Evolutionary conservation across 2,113 vertebrate genomes (phyloP).

Genomic region (Brachyhypopomus gauderio): DNA sequence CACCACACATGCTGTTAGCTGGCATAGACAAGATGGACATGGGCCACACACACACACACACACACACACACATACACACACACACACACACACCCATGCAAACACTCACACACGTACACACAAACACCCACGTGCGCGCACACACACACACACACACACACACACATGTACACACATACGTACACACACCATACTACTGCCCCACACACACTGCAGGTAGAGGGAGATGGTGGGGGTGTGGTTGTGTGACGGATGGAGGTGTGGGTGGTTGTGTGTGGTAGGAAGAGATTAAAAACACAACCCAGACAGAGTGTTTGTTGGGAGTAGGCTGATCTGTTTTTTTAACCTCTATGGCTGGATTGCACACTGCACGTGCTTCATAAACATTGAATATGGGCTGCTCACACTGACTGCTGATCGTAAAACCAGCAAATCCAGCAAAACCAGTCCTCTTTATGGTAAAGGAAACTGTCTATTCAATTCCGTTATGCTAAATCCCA

Average conservation of each 20-base stretch:
- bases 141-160: background rate
- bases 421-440: background rate
- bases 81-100: background rate
- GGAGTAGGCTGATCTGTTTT: too few relatives aligned
- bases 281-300: too few relatives aligned
- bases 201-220: background rate
- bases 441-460: too few relatives aligned
- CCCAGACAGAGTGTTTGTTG: too few relatives aligned
- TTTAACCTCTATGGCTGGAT: too few relatives aligned
- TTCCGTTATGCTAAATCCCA: too few relatives aligned
- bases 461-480: too few relatives aligned
- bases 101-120: background rate
- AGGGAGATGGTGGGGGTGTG: too few relatives aligned
- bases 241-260: too few relatives aligned
- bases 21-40: background rate
- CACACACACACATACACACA: background rate
- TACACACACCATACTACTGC: background rate
- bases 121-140: too few relatives aligned
- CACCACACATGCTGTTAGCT: background rate
- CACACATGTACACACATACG: constrained; percentile 9
- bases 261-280: too few relatives aligned
- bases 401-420: background rate
- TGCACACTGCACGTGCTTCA: background rate
- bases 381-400: background rate
- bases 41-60: constrained; percentile 7